Base-by-base conservation (phyloP, 2,888 invertebrate genomes). In the Agrilus biguttatus region DNA sequence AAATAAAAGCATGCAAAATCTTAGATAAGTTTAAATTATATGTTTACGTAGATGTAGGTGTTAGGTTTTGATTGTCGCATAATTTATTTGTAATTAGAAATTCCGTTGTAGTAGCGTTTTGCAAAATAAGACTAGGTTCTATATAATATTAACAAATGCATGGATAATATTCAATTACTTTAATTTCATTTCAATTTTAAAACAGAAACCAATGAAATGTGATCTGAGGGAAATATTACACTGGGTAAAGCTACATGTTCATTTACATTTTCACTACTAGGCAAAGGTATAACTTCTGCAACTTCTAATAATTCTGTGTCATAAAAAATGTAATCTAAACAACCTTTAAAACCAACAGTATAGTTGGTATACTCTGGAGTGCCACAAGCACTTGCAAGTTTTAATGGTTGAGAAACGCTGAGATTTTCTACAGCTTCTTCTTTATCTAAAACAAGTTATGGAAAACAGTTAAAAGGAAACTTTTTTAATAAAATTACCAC, bases 261-360 rank as follows among this genome's bases (percentile, higher is more conserved):
- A 42, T 66, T 73, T n/a, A 95, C 68, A 59, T 90, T 85, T 52
- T 86, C 83, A 37, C 77, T 70, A 21, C 75, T 75, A 0, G 91
- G 90, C 54, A 90, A 67, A 1, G 92, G 91, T 46, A 92, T 73
- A 1, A 83, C 77, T 72, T 81, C 72, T 39, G 73, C 64, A 1
- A 88, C 76, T 50, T 66, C 56, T 14, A 87, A 60, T 42, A 71
- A 67, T 41, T 74, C 67, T 41, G 67, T 73, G 53, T 90, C 83
- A 55, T 83, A 83, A 65, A 80, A 92, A 55, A 95, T 91, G 58
- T 93, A 95, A 68, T 95, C 95, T 42, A 95, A 69, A 47, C 91
- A 91, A 39, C 80, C 92, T 10, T 80, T 74, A 68, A 92, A 95
- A 1, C 74, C 77, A 1, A 69, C 69, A 0, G 90, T 90, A 55